Evolutionary conservation across 2,113 vertebrate species (phyloP).

Genomic region (Bubo scandiacus): DNA sequence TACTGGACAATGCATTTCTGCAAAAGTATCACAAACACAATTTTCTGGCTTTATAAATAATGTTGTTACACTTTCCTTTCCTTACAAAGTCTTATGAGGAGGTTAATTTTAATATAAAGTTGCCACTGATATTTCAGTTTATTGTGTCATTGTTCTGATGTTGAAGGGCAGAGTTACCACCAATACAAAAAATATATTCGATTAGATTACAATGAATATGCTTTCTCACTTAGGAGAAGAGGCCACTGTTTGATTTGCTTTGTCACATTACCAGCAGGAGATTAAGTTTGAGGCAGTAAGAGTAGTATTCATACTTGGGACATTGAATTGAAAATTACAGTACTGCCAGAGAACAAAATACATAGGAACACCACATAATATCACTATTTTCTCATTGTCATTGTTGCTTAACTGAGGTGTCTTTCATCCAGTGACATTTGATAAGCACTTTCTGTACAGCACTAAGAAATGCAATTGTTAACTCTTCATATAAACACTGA

Average conservation of each 20-base stretch:
- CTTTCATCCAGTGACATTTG: background rate
- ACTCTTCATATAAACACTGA: background rate
- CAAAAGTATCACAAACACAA: background rate
- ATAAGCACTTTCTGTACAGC: background rate
- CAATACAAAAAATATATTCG: background rate
- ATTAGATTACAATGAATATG: constrained; percentile 41
- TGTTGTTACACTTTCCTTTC: background rate
- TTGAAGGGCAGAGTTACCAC: background rate
- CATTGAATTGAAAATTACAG: background rate
- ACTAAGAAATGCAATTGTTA: background rate
- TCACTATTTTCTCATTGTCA: background rate
- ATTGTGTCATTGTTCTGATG: background rate
- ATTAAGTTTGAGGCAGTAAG: constrained; percentile 8
- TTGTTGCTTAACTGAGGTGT: background rate
- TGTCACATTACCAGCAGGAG: constrained; percentile 7
- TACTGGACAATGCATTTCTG: background rate
- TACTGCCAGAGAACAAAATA: constrained; percentile 6
- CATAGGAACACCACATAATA: background rate
- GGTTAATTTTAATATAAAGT: background rate
- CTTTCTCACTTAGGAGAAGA: background rate
- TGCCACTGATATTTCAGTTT: background rate
- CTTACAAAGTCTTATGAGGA: background rate
- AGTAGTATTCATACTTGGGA: background rate
- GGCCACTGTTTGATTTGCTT: constrained; percentile 30
- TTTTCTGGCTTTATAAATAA: background rate